Percentiles rank a stretch among this genome's conserved stretches.
phyloP scores from a whole-genome alignment of 2,797 vertebrate species.

The Cossypha caffra region DNA sequence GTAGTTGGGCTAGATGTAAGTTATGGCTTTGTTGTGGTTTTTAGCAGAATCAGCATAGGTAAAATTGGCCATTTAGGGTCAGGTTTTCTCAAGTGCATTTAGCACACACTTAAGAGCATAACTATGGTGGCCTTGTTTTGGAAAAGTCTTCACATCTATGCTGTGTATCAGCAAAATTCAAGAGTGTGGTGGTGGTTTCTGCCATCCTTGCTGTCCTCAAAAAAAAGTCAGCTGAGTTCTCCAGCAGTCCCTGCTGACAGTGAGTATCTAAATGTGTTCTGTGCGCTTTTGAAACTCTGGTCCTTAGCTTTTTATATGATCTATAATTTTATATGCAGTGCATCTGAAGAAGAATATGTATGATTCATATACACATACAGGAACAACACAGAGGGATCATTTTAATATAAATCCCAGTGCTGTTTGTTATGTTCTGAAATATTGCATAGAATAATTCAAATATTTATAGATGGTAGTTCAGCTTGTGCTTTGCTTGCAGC shows the following conservation, averaged over 20 bases:
- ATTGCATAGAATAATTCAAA: conserved; percentile 47
- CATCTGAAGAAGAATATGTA: neutral
- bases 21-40: neutral
- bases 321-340: neutral
- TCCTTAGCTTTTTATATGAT: conserved; percentile 24
- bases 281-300: neutral
- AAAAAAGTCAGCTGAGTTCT: neutral
- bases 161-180: neutral
- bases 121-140: neutral
- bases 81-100: neutral
- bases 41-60: neutral
- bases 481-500: conserved; percentile 54
- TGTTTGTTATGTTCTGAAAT: conserved; percentile 42
- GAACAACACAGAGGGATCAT: conserved; percentile 22
- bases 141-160: neutral
- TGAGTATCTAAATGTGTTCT: neutral
- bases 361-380: conserved; percentile 17
- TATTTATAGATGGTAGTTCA: conserved; percentile 49
- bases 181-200: neutral
- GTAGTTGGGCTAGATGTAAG: neutral
- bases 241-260: neutral
- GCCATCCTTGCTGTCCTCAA: neutral
- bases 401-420: conserved; percentile 39
- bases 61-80: neutral
- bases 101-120: neutral